A percentile compares a stretch with the other conserved stretches of the same genome.
These are phyloP conservation scores for Mormyrus hasselquistii DNA, from an alignment of 2,797 vertebrate genomes.

Conservation along the genomic window DNA sequence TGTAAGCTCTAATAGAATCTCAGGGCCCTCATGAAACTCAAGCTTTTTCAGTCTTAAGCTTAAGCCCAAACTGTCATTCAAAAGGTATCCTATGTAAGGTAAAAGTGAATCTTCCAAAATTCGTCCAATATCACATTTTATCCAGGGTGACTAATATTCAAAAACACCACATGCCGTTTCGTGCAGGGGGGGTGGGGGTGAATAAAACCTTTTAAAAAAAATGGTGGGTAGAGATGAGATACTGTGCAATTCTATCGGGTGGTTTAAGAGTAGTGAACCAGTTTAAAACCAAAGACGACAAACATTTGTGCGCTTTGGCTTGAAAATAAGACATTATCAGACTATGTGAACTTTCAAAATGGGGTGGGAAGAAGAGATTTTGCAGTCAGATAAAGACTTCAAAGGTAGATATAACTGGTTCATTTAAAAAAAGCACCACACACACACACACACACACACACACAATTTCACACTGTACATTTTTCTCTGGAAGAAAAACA, in stretches of 20 bases:
- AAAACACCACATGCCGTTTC: not conserved
- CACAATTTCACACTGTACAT: not conserved
- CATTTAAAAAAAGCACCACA: not conserved
- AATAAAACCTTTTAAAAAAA: not conserved
- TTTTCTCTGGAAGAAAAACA: not conserved
- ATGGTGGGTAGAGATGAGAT: not conserved
- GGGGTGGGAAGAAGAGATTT: not conserved
- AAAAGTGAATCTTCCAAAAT: not conserved
- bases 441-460: not conserved
- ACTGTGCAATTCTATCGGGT: not conserved
- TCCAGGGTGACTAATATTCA: not conserved
- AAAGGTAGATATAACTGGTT: not conserved
- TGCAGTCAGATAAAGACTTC: not conserved
- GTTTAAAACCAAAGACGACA: not conserved
- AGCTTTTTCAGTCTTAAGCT: not conserved
- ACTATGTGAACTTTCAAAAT: not conserved
- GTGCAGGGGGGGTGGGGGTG: not conserved
- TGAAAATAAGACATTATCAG: constrained; percentile 5
- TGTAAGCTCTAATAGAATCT: not conserved
- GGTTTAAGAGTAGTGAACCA: not conserved
- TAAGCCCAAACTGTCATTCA: not conserved
- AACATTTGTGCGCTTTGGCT: not conserved
- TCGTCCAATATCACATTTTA: not conserved
- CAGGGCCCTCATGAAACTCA: not conserved
- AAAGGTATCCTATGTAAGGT: not conserved